Conservation (phyloP, 1,140 invertebrate genomes). For the Lineus longissimus region DNA sequence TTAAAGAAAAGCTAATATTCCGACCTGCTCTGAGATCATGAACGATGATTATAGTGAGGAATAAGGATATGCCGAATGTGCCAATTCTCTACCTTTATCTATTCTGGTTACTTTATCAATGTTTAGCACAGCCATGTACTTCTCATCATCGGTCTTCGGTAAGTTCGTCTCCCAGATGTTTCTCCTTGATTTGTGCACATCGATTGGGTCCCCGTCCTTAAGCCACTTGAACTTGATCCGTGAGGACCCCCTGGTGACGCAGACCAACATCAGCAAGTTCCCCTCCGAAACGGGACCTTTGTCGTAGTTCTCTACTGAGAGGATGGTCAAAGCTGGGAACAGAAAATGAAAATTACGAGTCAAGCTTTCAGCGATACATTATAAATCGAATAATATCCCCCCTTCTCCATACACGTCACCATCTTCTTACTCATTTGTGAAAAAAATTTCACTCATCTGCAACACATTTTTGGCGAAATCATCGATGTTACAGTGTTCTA, state of each 20-base stretch:
- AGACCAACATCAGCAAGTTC: constrained; percentile 25
- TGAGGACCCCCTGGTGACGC: constrained; percentile 24
- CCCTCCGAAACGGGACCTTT: constrained; percentile 22
- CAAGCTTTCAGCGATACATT: no score
- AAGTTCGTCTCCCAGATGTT: constrained; percentile 27
- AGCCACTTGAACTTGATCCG: constrained; percentile 28
- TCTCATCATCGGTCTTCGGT: constrained; percentile 18
- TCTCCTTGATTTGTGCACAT: constrained; percentile 18
- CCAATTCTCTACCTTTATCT: constrained; percentile 23
- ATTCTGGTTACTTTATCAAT: constrained; percentile 28
- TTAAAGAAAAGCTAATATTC: no score
- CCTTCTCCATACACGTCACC: background rate
- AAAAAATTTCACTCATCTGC: background rate
- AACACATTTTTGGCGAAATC: no score
- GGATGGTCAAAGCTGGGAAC: constrained; percentile 20
- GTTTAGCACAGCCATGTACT: constrained; percentile 25
- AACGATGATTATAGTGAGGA: no score
- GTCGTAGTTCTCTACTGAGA: constrained; percentile 22
- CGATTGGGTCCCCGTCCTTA: constrained; percentile 25
- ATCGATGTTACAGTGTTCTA: no score
- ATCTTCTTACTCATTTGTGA: background rate
- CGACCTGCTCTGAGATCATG: no score
- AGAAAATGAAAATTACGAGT: background rate
- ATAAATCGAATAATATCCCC: background rate
- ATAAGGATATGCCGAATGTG: no score